phyloP scores from a whole-genome alignment of 2,888 invertebrate species.

The Tricholauxania praeusta region DNA sequence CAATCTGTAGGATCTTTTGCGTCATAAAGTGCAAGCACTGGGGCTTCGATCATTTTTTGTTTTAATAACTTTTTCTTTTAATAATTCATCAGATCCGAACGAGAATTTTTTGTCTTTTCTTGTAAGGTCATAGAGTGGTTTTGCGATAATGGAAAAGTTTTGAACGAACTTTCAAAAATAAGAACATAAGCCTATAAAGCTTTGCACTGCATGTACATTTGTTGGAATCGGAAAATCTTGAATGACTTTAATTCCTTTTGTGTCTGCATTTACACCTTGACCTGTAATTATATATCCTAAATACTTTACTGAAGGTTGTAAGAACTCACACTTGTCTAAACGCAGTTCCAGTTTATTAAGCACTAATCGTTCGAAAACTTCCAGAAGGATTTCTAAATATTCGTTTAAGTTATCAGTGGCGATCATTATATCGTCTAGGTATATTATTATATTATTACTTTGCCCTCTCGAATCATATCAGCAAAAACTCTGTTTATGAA shows the following conservation, averaged over 20 bases:
- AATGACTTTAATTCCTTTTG: background rate
- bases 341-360: background rate
- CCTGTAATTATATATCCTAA: conserved; percentile 46
- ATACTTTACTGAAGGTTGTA: conserved; percentile 44
- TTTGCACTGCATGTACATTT: conserved; percentile 29
- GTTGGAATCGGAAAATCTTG: background rate
- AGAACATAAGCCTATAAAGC: conserved; percentile 37
- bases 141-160: conserved; percentile 38
- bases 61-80: conserved; percentile 38
- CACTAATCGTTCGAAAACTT: conserved; percentile 42
- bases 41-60: conserved; percentile 30
- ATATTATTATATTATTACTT: conserved; percentile 49
- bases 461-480: conserved; percentile 33
- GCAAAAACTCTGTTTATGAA: conserved; percentile 31
- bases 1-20: conserved; percentile 22
- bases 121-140: conserved; percentile 39
- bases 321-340: conserved; percentile 31
- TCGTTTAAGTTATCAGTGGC: conserved; percentile 31
- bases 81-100: conserved; percentile 38
- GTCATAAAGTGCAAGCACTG: conserved; percentile 30
- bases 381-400: conserved; percentile 38
- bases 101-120: conserved; percentile 39
- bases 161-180: conserved; percentile 44
- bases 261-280: conserved; percentile 22
- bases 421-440: conserved; percentile 52